Percentiles rank a stretch among this genome's conserved stretches.
phyloP scores from a whole-genome alignment of 2,888 invertebrate species.

The Plebejus anna region DNA sequence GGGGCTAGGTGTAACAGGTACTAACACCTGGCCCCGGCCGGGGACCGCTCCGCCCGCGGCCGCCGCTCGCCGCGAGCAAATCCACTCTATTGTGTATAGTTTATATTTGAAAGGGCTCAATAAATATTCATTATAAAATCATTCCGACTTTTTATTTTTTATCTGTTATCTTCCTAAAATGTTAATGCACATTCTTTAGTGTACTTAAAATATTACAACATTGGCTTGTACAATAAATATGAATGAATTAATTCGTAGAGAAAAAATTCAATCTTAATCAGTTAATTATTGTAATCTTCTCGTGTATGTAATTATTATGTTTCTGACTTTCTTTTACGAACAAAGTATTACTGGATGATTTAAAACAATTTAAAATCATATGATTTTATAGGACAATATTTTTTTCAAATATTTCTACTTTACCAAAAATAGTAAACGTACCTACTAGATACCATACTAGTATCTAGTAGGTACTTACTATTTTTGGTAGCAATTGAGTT shows the following conservation, averaged over 20 bases:
- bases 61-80: neutral
- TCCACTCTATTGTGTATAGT: conserved; percentile 38
- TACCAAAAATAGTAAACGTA: no score
- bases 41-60: neutral
- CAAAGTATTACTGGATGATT: no score
- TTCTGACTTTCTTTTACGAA: no score
- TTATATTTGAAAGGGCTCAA: conserved; percentile 42
- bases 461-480: no score
- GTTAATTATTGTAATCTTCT: neutral
- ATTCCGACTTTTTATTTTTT: conserved; percentile 33
- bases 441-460: no score
- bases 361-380: no score
- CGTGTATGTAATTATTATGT: neutral
- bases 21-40: neutral
- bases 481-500: no score
- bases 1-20: neutral
- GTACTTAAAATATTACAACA: neutral
- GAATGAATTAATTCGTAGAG: neutral
- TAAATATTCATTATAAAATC: conserved; percentile 42
- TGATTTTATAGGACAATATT: no score
- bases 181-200: neutral
- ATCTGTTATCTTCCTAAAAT: neutral
- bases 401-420: no score
- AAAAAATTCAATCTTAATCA: neutral
- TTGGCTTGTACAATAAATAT: neutral